These are phyloP conservation scores for Pitangus sulphuratus DNA, from an alignment of 2,797 vertebrate genomes.

Conservation along the genomic window DNA sequence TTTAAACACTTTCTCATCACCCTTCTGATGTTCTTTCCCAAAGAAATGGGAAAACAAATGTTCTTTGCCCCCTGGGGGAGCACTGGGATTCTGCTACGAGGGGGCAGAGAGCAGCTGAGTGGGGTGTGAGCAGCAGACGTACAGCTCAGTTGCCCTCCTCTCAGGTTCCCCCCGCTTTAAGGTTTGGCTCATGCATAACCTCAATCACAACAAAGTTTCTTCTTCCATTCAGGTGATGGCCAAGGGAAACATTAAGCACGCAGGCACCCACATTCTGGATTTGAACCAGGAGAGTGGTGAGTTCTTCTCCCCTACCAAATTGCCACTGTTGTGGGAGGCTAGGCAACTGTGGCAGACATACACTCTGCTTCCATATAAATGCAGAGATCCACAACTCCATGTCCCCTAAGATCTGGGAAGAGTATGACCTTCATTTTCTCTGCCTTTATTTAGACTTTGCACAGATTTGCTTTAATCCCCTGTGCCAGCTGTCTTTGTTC, in stretches of 20 bases:
- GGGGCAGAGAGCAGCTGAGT: not conserved
- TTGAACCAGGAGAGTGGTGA: conserved; percentile 75
- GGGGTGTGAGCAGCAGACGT: not conserved
- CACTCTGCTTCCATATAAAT: not conserved
- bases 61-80: not conserved
- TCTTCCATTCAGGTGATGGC: conserved; percentile 82
- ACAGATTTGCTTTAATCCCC: not conserved
- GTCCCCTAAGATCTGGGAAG: not conserved
- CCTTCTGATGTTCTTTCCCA: not conserved
- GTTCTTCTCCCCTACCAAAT: not conserved
- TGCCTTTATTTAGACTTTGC: not conserved
- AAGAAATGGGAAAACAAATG: no score
- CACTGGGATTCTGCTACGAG: not conserved
- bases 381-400: not conserved
- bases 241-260: conserved; percentile 78
- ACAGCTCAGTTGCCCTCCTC: not conserved
- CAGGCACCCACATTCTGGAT: conserved; percentile 63
- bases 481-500: not conserved
- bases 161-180: not conserved
- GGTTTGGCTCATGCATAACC: not conserved
- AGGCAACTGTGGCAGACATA: not conserved
- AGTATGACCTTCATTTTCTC: not conserved
- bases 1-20: not conserved
- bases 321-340: not conserved
- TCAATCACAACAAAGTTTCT: not conserved